These are phyloP conservation scores for Erythrocebus patas DNA, from an alignment of 2,113 vertebrate species.

Conservation along the genomic window DNA sequence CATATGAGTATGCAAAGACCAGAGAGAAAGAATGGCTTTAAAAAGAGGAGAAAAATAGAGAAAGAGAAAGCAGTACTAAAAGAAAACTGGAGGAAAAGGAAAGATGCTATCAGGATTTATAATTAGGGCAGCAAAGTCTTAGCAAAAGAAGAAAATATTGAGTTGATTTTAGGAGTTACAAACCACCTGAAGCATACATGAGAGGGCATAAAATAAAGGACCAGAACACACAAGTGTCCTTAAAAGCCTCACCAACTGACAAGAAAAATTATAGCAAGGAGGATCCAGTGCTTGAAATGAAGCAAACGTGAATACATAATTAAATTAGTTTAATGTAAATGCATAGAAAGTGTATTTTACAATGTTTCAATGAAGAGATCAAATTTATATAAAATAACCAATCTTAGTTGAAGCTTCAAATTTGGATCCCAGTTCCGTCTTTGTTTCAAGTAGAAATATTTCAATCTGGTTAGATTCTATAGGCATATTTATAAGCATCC, in stretches of 20 bases:
- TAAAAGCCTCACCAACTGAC: rapidly evolving
- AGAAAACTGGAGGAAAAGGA: background rate
- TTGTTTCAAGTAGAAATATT: background rate
- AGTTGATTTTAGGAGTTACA: background rate
- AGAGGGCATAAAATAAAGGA: background rate
- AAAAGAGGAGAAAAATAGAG: background rate
- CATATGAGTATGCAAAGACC: background rate
- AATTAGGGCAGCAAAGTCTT: background rate
- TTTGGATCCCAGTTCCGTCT: background rate
- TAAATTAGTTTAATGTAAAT: background rate
- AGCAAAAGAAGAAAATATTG: background rate
- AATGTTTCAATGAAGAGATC: background rate
- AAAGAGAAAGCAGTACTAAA: background rate
- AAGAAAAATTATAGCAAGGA: too few species aligned
- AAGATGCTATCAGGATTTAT: background rate
- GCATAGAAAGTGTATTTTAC: background rate
- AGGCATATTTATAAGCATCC: background rate
- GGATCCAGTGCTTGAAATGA: background rate
- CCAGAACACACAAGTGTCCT: background rate
- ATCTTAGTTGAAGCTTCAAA: background rate
- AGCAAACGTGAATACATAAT: background rate
- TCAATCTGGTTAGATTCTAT: background rate
- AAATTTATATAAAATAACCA: background rate
- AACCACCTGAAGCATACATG: background rate
- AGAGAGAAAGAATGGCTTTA: background rate